These are phyloP conservation scores for Gerris buenoi DNA, from an alignment of 1,140 invertebrate species.

Conservation along the genomic window DNA sequence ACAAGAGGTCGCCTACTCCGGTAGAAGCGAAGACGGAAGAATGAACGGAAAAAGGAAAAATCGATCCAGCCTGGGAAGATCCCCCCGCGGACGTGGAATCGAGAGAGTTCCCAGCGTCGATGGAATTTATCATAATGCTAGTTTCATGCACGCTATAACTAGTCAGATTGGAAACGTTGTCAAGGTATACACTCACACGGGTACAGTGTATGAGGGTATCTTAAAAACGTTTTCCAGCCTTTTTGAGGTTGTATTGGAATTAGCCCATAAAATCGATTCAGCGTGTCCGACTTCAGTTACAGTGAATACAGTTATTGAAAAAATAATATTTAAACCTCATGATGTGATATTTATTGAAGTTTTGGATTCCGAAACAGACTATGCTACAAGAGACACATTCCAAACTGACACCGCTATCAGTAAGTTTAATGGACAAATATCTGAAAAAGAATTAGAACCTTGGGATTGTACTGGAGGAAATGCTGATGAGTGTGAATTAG, in stretches of 20 bases:
- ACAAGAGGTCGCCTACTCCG: slow-evolving; percentile 37
- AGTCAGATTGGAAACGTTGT: slow-evolving; percentile 66
- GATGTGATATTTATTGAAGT: slow-evolving; percentile 66
- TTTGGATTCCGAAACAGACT: slow-evolving; percentile 71
- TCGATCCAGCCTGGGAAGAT: slow-evolving; percentile 8
- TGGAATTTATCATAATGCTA: slow-evolving; percentile 71
- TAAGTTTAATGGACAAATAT: slow-evolving; percentile 42
- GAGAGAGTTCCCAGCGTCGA: slow-evolving; percentile 46
- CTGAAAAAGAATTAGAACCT: slow-evolving; percentile 72
- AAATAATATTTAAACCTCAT: slow-evolving; percentile 66
- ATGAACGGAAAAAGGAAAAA: slow-evolving; percentile 30
- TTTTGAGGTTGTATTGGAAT: slow-evolving; percentile 68
- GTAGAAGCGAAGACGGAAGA: slow-evolving; percentile 33
- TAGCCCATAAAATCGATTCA: slow-evolving; percentile 63
- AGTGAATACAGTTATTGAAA: slow-evolving; percentile 57
- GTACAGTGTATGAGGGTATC: slow-evolving; percentile 67
- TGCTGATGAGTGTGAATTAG: slow-evolving; percentile 46
- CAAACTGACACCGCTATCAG: slow-evolving; percentile 68
- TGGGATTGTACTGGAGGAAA: slow-evolving; percentile 61
- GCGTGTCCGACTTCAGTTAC: slow-evolving; percentile 39
- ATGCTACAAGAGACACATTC: slow-evolving; percentile 64
- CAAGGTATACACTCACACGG: slow-evolving; percentile 62
- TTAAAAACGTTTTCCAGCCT: slow-evolving; percentile 71
- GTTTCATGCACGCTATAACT: slow-evolving; percentile 72
- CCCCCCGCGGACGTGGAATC: slow-evolving; percentile 35